Percentiles rank a stretch among this genome's conserved stretches.
Conservation (phyloP, 2,113 vertebrate species). For the Mungos mungo region DNA sequence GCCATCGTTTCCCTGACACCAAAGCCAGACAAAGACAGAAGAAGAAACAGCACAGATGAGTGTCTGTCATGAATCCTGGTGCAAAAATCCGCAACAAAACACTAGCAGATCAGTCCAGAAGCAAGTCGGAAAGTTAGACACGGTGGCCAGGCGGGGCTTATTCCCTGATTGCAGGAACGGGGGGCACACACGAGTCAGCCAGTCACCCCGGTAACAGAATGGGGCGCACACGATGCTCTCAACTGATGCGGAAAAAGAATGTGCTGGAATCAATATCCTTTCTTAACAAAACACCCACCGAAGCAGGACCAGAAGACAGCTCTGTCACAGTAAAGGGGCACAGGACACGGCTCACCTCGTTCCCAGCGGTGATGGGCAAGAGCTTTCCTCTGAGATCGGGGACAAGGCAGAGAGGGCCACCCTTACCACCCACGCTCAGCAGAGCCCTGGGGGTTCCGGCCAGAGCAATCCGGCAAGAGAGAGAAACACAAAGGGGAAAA, state of each 20-base stretch:
- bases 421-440: fast-evolving
- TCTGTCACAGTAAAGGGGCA: fast-evolving
- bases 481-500: neutral
- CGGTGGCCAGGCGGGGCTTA: neutral
- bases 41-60: neutral
- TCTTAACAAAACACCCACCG: neutral
- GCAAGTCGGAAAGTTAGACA: neutral
- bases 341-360: fast-evolving
- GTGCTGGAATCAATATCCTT: neutral
- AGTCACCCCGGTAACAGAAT: fast-evolving
- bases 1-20: too few relatives aligned
- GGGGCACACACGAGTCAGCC: neutral
- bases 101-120: neutral
- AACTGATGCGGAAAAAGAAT: neutral
- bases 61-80: neutral
- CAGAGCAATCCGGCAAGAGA: neutral
- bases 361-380: fast-evolving
- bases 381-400: neutral
- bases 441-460: neutral
- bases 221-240: too few relatives aligned
- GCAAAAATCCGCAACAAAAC: too few relatives aligned
- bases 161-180: neutral
- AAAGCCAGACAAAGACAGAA: neutral
- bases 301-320: neutral
- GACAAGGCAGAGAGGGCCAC: fast-evolving